Conservation (phyloP, 1,140 invertebrate genomes). For the Drosophila truncata region DNA sequence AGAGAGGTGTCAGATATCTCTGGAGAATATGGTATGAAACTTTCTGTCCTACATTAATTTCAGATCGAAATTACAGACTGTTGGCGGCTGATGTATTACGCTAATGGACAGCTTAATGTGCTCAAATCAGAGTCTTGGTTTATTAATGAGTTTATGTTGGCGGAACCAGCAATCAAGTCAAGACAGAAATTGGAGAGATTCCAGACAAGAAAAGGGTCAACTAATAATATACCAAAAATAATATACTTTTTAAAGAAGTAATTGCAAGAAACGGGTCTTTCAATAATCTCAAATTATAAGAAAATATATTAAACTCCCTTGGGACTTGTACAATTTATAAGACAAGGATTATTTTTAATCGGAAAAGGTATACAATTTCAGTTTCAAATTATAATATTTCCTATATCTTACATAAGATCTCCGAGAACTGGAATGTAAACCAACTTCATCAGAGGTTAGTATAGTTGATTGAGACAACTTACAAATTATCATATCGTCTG, state of each 20-base stretch:
- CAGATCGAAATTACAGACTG: slow-evolving; percentile 47
- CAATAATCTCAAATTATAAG: not conserved
- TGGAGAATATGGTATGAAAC: slow-evolving; percentile 50
- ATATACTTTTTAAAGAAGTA: not conserved
- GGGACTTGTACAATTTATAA: not conserved
- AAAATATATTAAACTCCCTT: slow-evolving; percentile 1
- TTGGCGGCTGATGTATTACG: slow-evolving; percentile 56
- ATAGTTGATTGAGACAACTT: slow-evolving; percentile 43
- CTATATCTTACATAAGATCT: slow-evolving; percentile 21
- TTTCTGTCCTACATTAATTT: slow-evolving; percentile 50
- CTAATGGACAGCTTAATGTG: slow-evolving; percentile 58
- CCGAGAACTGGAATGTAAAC: slow-evolving; percentile 11
- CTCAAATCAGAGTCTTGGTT: slow-evolving; percentile 34
- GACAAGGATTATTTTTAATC: slow-evolving; percentile 1
- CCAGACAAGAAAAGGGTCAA: not conserved
- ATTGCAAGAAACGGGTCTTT: not conserved
- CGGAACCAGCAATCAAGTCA: slow-evolving; percentile 30
- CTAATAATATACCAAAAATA: slow-evolving; percentile 13
- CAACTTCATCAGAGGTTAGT: slow-evolving; percentile 12
- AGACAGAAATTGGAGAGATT: slow-evolving; percentile 26
- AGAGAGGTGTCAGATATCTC: slow-evolving; percentile 72
- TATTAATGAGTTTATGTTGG: slow-evolving; percentile 40
- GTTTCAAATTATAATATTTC: slow-evolving; percentile 2
- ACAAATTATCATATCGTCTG: slow-evolving; percentile 47
- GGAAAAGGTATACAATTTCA: slow-evolving; percentile 22